Evolutionary conservation across 1,140 invertebrate species (phyloP), one percentile per base, ranked within the genome.

Genomic region (Aplysia californica): DNA sequence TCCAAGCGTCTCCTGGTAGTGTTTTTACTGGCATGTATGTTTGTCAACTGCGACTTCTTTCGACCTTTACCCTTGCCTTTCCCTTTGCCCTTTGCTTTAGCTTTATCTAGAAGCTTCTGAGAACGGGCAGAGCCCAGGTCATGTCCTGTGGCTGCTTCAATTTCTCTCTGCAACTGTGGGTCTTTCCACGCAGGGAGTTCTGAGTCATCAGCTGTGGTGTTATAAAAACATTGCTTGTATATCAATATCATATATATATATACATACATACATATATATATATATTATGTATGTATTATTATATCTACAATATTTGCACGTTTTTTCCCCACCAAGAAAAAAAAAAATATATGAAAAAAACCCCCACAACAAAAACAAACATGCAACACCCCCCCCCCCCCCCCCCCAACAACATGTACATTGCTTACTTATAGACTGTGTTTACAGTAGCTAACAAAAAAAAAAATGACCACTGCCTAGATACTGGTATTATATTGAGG

Each of bases 161-260:
- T 90, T 33, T 93, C 92, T 73, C 86, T 86, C 36, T 93, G 85
- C 21, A 93, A 85, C 66, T 89, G 86, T 58, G 92, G 92, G 85
- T 93, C 92, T 84, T 93, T 61, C 83, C 82, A 84, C 5, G 76
- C 75, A 44, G 78, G 71, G 10, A 79, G 20, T 56, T 77, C 77
- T 36, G 2, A 21, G 36, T 35, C 41, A 35, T 35, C 18, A 36
- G 6, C 21, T 65, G 2, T 21, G 21, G 35, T 3, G 39, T 36
- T 65, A n/a, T 33, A 65, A 2, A 15, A 65, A 10, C 20, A 3
- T 1, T 65, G 31, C 3, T 18, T 65, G 21, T 33, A 18, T 65
- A 33, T 10, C 10, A n/a, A 50, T 50, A 50, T 15, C 10, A 50
- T 50, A n/a, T 50, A 15, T 50, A 50, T 10, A 50, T 50, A 15